Percentiles rank a stretch among this genome's conserved stretches.
Conservation (phyloP, 2,113 vertebrate species). For the Eptesicus fuscus region DNA sequence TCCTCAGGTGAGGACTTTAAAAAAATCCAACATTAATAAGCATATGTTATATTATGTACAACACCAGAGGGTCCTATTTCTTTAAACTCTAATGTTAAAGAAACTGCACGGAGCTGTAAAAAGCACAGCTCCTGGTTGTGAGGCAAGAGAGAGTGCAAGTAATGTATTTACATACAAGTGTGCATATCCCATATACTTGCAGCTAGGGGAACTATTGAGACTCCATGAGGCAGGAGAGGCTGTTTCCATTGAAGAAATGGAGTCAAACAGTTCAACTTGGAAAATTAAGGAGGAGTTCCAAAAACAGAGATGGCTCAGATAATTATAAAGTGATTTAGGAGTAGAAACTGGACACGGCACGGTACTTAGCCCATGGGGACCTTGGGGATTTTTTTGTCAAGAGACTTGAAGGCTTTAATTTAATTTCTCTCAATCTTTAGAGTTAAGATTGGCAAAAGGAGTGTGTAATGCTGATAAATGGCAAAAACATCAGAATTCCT, state of each 20-base stretch:
- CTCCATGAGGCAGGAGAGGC: background rate
- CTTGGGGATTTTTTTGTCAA: background rate
- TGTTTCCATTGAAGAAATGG: background rate
- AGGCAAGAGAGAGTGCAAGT: background rate
- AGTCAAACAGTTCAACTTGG: background rate
- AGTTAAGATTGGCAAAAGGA: background rate
- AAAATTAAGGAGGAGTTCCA: background rate
- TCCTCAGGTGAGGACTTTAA: too few relatives aligned
- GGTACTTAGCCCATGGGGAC: background rate
- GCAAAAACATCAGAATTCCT: background rate
- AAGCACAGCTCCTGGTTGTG: background rate
- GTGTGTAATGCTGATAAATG: background rate
- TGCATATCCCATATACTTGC: fast-evolving
- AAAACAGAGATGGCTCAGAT: background rate
- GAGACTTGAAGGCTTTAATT: background rate
- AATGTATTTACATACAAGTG: too few relatives aligned
- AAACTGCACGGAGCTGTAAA: background rate
- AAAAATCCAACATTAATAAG: background rate
- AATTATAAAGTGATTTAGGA: background rate
- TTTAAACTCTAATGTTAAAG: background rate
- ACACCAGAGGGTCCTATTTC: background rate
- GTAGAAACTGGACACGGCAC: background rate
- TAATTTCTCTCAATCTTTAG: background rate
- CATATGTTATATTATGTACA: background rate
- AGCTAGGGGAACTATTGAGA: background rate